A percentile compares a stretch with the other conserved stretches of the same genome.
Conservation (phyloP, 2,888 invertebrate genomes). For the Oscheius onirici region DNA sequence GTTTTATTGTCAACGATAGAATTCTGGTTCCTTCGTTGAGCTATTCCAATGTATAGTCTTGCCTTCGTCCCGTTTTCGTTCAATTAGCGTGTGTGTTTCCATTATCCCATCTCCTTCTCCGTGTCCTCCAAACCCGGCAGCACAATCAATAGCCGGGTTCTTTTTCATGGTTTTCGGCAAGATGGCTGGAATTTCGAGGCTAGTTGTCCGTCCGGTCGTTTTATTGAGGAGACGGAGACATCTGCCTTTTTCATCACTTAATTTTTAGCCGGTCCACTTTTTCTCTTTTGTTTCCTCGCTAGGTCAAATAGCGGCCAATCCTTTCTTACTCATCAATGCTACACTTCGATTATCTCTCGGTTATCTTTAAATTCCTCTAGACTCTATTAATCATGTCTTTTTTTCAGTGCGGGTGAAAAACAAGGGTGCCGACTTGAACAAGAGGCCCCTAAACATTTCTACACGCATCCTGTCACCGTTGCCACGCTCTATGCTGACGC, state of each 20-base stretch:
- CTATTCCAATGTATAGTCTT: neutral
- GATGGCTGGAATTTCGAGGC: neutral
- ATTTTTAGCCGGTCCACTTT: neutral
- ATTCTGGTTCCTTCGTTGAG: too few relatives aligned
- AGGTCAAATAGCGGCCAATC: too few relatives aligned
- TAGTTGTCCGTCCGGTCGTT: neutral
- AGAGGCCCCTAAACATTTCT: too few relatives aligned
- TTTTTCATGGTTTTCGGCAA: slow-evolving; percentile 17
- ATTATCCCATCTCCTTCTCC: slow-evolving; percentile 9
- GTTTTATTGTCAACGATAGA: neutral
- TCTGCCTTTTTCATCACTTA: neutral
- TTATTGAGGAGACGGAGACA: slow-evolving; percentile 12
- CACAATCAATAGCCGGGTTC: slow-evolving; percentile 19
- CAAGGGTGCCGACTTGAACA: slow-evolving; percentile 1
- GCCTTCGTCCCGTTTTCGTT: neutral
- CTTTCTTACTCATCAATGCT: neutral
- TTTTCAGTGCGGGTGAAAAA: slow-evolving; percentile 21
- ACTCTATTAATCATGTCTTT: neutral
- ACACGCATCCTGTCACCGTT: slow-evolving; percentile 21
- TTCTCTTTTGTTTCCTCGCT: neutral
- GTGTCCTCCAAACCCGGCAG: slow-evolving; percentile 23
- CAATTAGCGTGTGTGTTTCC: slow-evolving; percentile 13
- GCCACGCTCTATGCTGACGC: slow-evolving; percentile 53
- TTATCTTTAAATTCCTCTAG: neutral
- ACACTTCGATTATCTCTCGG: neutral